Evolutionary conservation across 2,797 vertebrate species (phyloP), one percentile per base, ranked within the genome.

Genomic region (Phrynocephalus guinanensis): DNA sequence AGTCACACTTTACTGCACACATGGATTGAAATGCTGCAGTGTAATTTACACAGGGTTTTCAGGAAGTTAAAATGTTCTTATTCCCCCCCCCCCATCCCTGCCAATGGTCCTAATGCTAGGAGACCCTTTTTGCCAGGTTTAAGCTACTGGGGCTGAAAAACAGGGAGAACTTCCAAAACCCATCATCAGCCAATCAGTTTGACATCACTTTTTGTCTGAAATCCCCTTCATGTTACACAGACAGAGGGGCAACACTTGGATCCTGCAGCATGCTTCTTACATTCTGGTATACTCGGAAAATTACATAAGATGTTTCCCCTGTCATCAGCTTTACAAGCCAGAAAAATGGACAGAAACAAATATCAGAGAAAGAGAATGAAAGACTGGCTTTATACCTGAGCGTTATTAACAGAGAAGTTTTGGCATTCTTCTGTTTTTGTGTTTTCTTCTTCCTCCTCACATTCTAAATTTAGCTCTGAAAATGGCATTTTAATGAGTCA

Each of bases 311-410:
- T 15, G 50, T 60, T 73, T 66, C 6, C 18, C 10, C 63, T 24
- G 48, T 48, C 22, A 79, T 44, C 70, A 79, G 18, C 66, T 24
- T 33, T 18, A 4, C n/a, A 79, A 71, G 24, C 28, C 16, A 50
- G 66, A 71, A 79, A 33, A 71, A 68, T 30, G 30, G 56, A 79
- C 11, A 2, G 26, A 56, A 79, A 38, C 52, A 24, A 71, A 72
- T 11, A 22, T 30, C 15, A 22, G 84, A 13, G 5, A 66, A 44
- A 60, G 71, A 8, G 20, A 84, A 86, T 26, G 0, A 26, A 60
- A 79, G 71, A 8, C 33, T 0, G 60, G 87, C n/a, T 48, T 92
- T 93, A 52, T 95, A 97, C 96, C 96, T 96, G 96, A 90, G 88
- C 93, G 81, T 83, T 91, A 79, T 91, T 90, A 92, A 88, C 1